These are phyloP conservation scores for Ochropacha duplaris DNA, from an alignment of 2,888 invertebrate species.

Conservation along the genomic window DNA sequence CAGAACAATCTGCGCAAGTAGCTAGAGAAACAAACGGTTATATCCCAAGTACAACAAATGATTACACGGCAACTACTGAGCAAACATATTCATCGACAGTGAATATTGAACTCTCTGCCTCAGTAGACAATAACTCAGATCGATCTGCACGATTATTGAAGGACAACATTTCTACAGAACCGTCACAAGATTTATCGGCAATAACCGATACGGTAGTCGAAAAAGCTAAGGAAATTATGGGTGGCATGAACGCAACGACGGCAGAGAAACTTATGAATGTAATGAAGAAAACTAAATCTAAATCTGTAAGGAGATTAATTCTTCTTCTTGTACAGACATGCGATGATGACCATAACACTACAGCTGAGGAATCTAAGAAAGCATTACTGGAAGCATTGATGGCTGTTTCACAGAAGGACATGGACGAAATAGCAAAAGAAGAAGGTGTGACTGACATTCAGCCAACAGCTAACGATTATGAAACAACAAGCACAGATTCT, in stretches of 20 bases:
- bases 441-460: constrained; percentile 49
- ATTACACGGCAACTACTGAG: constrained; percentile 55
- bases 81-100: constrained; percentile 59
- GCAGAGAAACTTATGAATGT: constrained; percentile 89
- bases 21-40: constrained; percentile 54
- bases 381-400: constrained; percentile 87
- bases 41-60: constrained; percentile 51
- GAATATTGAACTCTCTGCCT: constrained; percentile 51
- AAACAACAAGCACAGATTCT: constrained; percentile 45
- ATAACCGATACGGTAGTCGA: constrained; percentile 85
- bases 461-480: constrained; percentile 46
- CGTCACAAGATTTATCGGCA: constrained; percentile 84
- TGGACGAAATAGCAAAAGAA: constrained; percentile 75
- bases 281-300: constrained; percentile 92
- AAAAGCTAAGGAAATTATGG: constrained; percentile 90
- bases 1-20: constrained; percentile 46
- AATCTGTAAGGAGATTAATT: constrained; percentile 88
- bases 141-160: constrained; percentile 63
- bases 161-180: constrained; percentile 70
- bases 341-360: constrained; percentile 87
- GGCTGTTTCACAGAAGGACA: constrained; percentile 83
- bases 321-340: constrained; percentile 90
- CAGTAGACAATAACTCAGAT: constrained; percentile 46
- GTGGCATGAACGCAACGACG: constrained; percentile 88
- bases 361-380: constrained; percentile 87